A percentile compares a stretch with the other conserved stretches of the same genome.
Evolutionary conservation across 2,113 vertebrate genomes (phyloP).

Genomic region (Passer domesticus): DNA sequence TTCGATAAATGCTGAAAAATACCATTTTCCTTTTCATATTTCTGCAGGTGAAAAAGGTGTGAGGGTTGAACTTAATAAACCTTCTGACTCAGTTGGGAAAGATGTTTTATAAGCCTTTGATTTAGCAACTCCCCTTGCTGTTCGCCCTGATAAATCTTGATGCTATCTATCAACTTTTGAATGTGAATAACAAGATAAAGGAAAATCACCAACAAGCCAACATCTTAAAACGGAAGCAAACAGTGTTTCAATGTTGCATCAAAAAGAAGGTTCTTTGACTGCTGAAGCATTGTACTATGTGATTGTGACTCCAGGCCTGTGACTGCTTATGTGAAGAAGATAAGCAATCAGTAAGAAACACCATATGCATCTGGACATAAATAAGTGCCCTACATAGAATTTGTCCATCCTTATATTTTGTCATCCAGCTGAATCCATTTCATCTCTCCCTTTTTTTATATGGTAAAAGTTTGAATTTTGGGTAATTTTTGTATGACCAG

Average conservation of each 20-base stretch:
- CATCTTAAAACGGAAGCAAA: constrained; percentile 64
- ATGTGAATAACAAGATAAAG: constrained; percentile 71
- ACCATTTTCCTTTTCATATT: not conserved
- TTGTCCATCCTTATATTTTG: constrained; percentile 76
- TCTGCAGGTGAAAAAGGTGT: constrained; percentile 90
- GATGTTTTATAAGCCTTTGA: constrained; percentile 68
- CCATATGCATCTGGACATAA: constrained; percentile 71
- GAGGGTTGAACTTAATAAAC: constrained; percentile 91
- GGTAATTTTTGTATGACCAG: constrained; percentile 82
- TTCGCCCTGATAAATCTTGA: constrained; percentile 54
- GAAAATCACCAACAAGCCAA: constrained; percentile 59
- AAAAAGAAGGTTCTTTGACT: constrained; percentile 68
- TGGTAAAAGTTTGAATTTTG: constrained; percentile 77
- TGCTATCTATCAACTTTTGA: constrained; percentile 70
- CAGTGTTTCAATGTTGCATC: constrained; percentile 62
- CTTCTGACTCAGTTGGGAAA: constrained; percentile 85
- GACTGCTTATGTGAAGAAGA: constrained; percentile 69
- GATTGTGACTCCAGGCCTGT: constrained; percentile 72
- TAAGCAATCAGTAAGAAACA: constrained; percentile 67
- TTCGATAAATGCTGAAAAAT: not conserved
- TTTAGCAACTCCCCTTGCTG: constrained; percentile 61
- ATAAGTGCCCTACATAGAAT: constrained; percentile 75
- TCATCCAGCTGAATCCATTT: constrained; percentile 75
- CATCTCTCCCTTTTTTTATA: constrained; percentile 80
- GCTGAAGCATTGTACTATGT: constrained; percentile 70